Conservation (phyloP, 2,113 vertebrate species). For the Hippocampus comes region DNA sequence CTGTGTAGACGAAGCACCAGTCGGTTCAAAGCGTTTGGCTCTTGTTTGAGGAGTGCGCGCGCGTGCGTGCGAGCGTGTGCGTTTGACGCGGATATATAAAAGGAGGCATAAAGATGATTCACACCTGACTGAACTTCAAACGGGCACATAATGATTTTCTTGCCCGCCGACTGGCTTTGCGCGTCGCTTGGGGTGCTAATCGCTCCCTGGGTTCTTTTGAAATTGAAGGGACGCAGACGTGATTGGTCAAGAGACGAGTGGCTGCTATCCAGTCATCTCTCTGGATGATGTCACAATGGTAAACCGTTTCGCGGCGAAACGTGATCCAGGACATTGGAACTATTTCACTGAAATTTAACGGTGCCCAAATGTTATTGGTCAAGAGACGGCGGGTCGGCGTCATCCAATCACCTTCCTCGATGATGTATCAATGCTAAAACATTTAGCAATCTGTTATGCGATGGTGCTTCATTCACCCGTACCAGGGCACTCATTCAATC, state of each 20-base stretch:
- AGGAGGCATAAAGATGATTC: slow-evolving; percentile 20
- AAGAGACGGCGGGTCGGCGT: slow-evolving; percentile 15
- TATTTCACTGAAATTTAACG: neutral
- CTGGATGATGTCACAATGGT: neutral
- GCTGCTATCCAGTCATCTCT: neutral
- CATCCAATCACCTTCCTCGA: neutral
- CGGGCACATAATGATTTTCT: slow-evolving; percentile 13
- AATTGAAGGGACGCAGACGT: slow-evolving; percentile 54
- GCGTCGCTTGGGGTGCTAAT: slow-evolving; percentile 43
- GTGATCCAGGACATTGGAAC: no score
- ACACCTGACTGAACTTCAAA: slow-evolving; percentile 29
- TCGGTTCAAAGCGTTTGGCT: slow-evolving; percentile 58
- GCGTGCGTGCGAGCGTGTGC: no score
- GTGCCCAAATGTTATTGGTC: slow-evolving; percentile 47
- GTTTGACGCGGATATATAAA: neutral
- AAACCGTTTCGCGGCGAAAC: neutral
- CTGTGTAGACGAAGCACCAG: slow-evolving; percentile 46
- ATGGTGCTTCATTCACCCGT: no score
- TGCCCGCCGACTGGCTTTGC: slow-evolving; percentile 26
- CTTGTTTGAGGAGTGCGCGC: slow-evolving; percentile 17
- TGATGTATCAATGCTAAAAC: neutral
- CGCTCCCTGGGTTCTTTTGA: slow-evolving; percentile 38
- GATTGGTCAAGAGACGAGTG: slow-evolving; percentile 46
- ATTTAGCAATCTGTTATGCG: neutral
- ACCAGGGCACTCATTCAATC: neutral